Percentiles rank a stretch among this genome's conserved stretches.
phyloP scores from a whole-genome alignment of 2,797 vertebrate species.

The Eulemur coronatus region DNA sequence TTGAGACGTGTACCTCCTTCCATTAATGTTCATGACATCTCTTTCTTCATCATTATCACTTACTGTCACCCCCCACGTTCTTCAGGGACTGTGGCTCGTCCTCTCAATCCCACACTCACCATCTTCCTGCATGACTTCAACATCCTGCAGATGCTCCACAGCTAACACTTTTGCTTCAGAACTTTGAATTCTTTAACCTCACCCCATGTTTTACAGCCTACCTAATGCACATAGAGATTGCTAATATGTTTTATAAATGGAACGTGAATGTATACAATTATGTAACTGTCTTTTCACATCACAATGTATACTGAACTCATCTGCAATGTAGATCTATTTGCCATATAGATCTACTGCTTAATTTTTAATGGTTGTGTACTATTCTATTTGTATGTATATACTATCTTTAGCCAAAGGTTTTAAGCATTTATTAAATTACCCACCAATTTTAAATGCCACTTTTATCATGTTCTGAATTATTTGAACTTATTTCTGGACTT shows the following conservation, averaged over 20 bases:
- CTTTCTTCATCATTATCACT: background rate
- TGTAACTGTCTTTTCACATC: background rate
- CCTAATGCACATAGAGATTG: background rate
- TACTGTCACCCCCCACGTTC: background rate
- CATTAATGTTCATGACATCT: background rate
- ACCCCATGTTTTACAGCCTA: background rate
- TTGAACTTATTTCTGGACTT: background rate
- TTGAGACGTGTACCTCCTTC: background rate
- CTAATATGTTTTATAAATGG: background rate
- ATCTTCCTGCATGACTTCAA: background rate
- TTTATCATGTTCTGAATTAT: background rate
- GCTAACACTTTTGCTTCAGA: background rate
- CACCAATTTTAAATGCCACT: background rate
- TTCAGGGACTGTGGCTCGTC: background rate
- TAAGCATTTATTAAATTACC: background rate
- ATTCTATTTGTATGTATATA: background rate
- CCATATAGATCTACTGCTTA: background rate
- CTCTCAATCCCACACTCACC: background rate
- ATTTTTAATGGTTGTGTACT: background rate
- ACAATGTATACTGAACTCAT: background rate
- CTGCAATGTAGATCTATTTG: background rate
- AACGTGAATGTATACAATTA: background rate
- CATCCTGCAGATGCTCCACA: too few relatives aligned
- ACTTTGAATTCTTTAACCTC: background rate
- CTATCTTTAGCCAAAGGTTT: background rate